Percentiles rank a stretch among this genome's conserved stretches.
Conservation (phyloP, 2,797 vertebrate species). For the Silurus lanzhouensis region DNA sequence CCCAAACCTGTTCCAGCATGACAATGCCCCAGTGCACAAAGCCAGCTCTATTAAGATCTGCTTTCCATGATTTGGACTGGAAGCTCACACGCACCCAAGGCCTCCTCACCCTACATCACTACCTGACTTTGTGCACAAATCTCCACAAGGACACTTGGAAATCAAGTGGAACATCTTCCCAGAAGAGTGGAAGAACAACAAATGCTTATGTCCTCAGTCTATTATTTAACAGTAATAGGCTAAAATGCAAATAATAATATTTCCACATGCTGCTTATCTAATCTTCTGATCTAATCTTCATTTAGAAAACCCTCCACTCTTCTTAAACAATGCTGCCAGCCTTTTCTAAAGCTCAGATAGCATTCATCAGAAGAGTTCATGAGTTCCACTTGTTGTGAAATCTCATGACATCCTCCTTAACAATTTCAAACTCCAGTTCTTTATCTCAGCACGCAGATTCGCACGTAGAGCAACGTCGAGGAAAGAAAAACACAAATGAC, state of each 20-base stretch:
- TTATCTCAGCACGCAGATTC: slow-evolving; percentile 24
- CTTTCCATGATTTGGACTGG: too few species aligned
- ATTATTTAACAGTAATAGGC: too few species aligned
- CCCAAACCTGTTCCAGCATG: too few species aligned
- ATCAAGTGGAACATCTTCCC: too few species aligned
- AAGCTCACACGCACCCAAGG: too few species aligned
- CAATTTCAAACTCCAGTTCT: slow-evolving; percentile 36
- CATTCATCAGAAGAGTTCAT: background rate
- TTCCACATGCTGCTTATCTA: background rate
- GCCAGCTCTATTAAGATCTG: too few species aligned
- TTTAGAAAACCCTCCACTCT: background rate
- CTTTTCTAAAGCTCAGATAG: background rate
- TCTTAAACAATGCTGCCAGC: background rate
- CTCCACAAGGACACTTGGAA: too few species aligned
- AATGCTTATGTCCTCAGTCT: too few species aligned
- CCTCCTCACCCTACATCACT: too few species aligned
- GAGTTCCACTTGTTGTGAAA: slow-evolving; percentile 5
- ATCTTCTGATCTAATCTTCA: background rate
- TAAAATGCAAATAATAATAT: background rate
- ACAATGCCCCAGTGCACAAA: too few species aligned
- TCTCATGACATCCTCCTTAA: slow-evolving; percentile 9
- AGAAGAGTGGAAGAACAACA: too few species aligned
- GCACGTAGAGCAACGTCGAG: background rate
- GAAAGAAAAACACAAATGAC: slow-evolving; percentile 13
- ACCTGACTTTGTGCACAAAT: too few species aligned